Evolutionary conservation across 1,140 invertebrate species (phyloP), one percentile per base, ranked within the genome.

Genomic region (Drosophila pectinifera): DNA sequence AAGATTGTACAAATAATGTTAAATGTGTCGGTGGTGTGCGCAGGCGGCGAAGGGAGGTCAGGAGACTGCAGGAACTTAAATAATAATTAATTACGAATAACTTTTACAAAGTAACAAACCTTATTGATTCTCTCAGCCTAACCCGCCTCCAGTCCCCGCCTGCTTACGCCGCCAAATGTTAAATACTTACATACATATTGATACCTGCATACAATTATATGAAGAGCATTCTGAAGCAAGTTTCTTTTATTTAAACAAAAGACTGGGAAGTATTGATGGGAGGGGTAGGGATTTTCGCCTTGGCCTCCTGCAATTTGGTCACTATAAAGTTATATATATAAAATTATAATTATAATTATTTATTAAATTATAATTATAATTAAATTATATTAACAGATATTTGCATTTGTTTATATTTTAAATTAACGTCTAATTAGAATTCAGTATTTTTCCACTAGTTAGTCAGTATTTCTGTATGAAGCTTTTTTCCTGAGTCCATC

Each of bases 151-250:
- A 45, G 6, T 48, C 59, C 5, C n/a, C 31, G 46, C 26, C 59
- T 46, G 63, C 3, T 6, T 22, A 7, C 8, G 14, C 63, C 63
- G 39, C 59, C 48, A 62, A 65, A 36, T 65, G 63, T 65, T 65
- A 65, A 45, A 64, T 65, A 65, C 24, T 38, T 65, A 63, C 41
- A 48, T 65, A 65, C 24, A 63, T 65, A 65, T 28, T 38, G 61
- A 65, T 65, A 65, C 63, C 63, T 65, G 63, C 63, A 65, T 65
- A 64, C 18, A 59, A 64, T 63, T 65, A 65, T 64, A 64, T 64
- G 58, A 63, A 65, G 58, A 64, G 58, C 64, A 65, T 64, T 64
- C 61, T 26, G 45, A 65, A 65, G 8, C 11, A n/a, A 16, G 5
- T 20, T n/a, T 65, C 4, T 65, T 22, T 65, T 42, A 36, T 22